Percentiles rank a stretch among this genome's conserved stretches.
phyloP scores from a whole-genome alignment of 1,140 invertebrate species.

The Adelges cooleyi region DNA sequence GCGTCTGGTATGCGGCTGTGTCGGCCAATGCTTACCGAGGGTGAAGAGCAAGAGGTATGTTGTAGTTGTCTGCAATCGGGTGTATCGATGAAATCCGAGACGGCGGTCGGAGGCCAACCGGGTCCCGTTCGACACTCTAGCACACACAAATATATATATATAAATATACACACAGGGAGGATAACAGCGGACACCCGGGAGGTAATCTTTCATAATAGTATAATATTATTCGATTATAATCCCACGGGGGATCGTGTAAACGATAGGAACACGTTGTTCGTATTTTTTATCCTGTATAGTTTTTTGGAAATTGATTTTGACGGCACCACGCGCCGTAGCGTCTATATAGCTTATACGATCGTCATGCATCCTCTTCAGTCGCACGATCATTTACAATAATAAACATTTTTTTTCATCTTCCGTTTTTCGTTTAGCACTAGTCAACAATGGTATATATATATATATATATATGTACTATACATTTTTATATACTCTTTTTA shows the following conservation, averaged over 20 bases:
- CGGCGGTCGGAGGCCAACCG: slow-evolving; percentile 20
- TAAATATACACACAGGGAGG: background rate
- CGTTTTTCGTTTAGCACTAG: too few relatives aligned
- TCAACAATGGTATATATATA: too few relatives aligned
- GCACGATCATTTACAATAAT: too few relatives aligned
- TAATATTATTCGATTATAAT: slow-evolving; percentile 27
- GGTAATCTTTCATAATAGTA: slow-evolving; percentile 12
- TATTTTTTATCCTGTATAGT: slow-evolving; percentile 13
- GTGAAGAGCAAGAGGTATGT: background rate
- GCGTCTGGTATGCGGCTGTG: slow-evolving; percentile 1
- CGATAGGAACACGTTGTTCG: slow-evolving; percentile 11
- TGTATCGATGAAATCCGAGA: slow-evolving; percentile 25
- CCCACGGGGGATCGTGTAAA: slow-evolving; percentile 22
- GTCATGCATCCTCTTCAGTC: background rate
- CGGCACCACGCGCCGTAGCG: background rate
- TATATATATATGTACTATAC: too few relatives aligned
- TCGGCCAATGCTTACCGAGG: background rate
- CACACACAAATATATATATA: too few relatives aligned
- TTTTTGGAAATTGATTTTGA: slow-evolving; percentile 24
- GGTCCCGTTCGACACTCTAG: background rate
- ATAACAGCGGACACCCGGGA: background rate
- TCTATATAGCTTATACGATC: background rate
- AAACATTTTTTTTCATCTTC: too few relatives aligned
- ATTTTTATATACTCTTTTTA: too few relatives aligned
- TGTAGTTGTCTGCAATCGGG: slow-evolving; percentile 11